phyloP scores from a whole-genome alignment of 2,888 invertebrate species.

The Limnephilus lunatus region DNA sequence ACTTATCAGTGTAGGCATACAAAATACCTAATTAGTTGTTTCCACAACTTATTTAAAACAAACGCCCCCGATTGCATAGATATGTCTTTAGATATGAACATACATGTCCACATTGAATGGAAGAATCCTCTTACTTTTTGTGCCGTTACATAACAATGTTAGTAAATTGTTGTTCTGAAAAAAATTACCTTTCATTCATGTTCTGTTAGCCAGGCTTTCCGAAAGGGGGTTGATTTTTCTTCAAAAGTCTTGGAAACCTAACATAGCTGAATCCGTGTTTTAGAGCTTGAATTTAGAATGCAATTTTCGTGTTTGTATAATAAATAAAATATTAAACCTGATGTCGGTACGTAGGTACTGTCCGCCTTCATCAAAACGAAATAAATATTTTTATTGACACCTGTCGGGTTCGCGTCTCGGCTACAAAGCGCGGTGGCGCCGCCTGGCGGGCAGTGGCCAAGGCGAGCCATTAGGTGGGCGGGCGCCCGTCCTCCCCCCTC shows the following conservation, averaged over 20 bases:
- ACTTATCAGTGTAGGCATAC: background rate
- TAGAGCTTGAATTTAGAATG: background rate
- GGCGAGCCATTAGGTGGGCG: constrained; percentile 60
- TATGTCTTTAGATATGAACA: background rate
- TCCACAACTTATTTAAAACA: background rate
- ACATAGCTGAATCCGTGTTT: background rate
- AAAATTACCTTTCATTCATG: no score
- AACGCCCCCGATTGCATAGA: background rate
- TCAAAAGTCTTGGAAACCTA: background rate
- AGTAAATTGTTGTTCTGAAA: no score
- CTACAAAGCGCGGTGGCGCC: constrained; percentile 51
- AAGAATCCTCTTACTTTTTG: background rate
- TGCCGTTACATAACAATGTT: background rate
- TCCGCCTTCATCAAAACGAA: constrained; percentile 22
- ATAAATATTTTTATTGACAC: constrained; percentile 49
- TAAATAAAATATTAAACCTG: background rate
- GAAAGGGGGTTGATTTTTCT: background rate
- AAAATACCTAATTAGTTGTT: background rate
- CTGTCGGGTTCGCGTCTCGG: constrained; percentile 56
- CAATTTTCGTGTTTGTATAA: background rate
- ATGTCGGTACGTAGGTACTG: background rate
- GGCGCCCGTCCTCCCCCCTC: constrained; percentile 59
- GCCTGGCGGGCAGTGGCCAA: constrained; percentile 50
- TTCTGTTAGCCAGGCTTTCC: background rate
- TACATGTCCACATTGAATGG: background rate